Base-by-base conservation (phyloP, 2,113 vertebrate species). In the Dicaeum eximium region DNA sequence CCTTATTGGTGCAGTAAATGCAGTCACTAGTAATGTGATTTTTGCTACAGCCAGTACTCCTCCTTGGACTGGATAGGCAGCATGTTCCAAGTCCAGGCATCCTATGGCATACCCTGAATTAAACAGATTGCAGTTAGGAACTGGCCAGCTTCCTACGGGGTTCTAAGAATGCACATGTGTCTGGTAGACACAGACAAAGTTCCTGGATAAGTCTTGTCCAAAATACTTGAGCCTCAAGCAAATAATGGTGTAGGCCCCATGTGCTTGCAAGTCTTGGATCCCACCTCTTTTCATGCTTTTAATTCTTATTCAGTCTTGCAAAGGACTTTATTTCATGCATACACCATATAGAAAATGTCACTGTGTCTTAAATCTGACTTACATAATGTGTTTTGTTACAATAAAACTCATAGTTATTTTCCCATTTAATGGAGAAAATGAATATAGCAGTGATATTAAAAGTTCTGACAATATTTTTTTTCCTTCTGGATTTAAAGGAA, bases 311-410 rank as follows among this genome's bases (percentile, higher is more conserved):
- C 25, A 53, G 28, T 27, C 42, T 53, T 71, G 11, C 20, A 37
- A 28, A 71, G 10, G 6, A 57, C 57, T 78, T 78, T 80, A 60
- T 85, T 85, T 94, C 72, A n/a, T 80, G 58, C 40, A 79, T 27
- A 35, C 37, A 38, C 53, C 13, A n/a, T 90, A 22, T 67, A 74
- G 50, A 17, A 13, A 30, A 90, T 84, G 31, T 17, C 54, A 50
- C 24, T 84, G 9, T 71, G 93, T 69, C 50, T 95, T 89, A 90
- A 94, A 92, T 73, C 58, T 95, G 75, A 88, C 22, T 81, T 95
- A 47, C 30, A 66, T 95, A 69, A 91, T 37, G 38, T 70, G 42
- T 66, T 94, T 92, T 93, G 30, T 93, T 75, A 38, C 54, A 82
- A 33, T 37, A 69, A 65, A 74, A 28, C 8, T 70, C 16, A 24